Evolutionary conservation across 2,888 invertebrate species (phyloP).

Genomic region (Junonia oenone): DNA sequence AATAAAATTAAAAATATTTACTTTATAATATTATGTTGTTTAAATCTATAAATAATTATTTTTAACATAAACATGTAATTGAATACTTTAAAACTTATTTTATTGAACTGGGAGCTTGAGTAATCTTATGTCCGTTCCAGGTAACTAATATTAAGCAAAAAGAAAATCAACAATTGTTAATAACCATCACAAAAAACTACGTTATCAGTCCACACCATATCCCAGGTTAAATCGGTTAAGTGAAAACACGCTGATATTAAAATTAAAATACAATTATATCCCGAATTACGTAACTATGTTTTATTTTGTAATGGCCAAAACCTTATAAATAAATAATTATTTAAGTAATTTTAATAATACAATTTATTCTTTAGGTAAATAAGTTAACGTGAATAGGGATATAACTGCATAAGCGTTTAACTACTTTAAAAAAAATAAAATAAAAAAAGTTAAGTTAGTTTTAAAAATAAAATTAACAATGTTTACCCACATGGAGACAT

Average conservation of each 20-base stretch:
- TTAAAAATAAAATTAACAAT: background rate
- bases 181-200: conserved; percentile 3
- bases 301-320: background rate
- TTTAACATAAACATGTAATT: too few relatives aligned
- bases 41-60: too few relatives aligned
- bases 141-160: too few relatives aligned
- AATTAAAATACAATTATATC: background rate
- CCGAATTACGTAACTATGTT: too few relatives aligned
- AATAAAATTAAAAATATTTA: too few relatives aligned
- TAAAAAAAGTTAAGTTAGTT: too few relatives aligned
- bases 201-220: conserved; percentile 33
- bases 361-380: background rate
- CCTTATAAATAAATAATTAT: background rate
- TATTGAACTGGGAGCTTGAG: too few relatives aligned
- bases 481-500: background rate
- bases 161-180: too few relatives aligned
- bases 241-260: background rate
- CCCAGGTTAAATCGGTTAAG: conserved; percentile 21
- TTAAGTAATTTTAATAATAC: background rate
- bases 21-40: too few relatives aligned
- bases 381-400: background rate
- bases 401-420: background rate
- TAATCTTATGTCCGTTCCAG: too few relatives aligned
- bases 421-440: background rate
- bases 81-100: too few relatives aligned